These are phyloP conservation scores for Onthophagus taurus DNA, from an alignment of 1,140 invertebrate species.

Conservation along the genomic window DNA sequence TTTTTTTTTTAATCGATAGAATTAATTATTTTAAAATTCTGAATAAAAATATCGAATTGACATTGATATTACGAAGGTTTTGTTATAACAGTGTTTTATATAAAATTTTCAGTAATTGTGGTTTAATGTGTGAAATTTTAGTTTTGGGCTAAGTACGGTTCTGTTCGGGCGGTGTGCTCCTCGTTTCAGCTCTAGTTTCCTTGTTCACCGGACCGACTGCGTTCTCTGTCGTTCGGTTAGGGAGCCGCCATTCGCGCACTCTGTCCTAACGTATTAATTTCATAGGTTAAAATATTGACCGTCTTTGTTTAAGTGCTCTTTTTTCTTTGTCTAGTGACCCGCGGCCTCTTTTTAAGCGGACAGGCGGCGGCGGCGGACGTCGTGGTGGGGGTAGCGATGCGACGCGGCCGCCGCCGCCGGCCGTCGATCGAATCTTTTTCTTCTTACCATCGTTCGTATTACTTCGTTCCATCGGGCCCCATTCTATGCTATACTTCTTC, in stretches of 20 bases:
- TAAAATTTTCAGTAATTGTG: no score
- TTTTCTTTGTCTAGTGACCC: constrained; percentile 28
- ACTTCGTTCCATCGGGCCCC: no score
- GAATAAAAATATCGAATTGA: no score
- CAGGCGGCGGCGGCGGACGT: constrained; percentile 4
- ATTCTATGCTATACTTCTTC: no score
- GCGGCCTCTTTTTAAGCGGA: constrained; percentile 18
- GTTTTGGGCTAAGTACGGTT: background rate
- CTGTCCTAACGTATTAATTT: constrained; percentile 35
- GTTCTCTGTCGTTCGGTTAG: constrained; percentile 14
- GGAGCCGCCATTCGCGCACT: constrained; percentile 26
- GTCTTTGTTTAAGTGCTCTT: constrained; percentile 15
- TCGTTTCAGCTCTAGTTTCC: constrained; percentile 8
- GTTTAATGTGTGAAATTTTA: no score
- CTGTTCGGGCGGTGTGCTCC: constrained; percentile 1
- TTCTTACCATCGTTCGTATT: no score
- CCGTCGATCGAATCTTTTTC: constrained; percentile 11
- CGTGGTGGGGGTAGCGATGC: constrained; percentile 10
- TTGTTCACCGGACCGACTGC: constrained; percentile 3
- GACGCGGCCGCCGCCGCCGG: constrained; percentile 8
- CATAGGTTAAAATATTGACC: constrained; percentile 24
- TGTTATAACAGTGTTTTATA: no score
- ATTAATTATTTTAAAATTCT: no score
- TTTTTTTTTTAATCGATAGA: no score
- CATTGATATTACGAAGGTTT: no score